Evolutionary conservation across 1,140 invertebrate species (phyloP).

Genomic region (Campodea augens): DNA sequence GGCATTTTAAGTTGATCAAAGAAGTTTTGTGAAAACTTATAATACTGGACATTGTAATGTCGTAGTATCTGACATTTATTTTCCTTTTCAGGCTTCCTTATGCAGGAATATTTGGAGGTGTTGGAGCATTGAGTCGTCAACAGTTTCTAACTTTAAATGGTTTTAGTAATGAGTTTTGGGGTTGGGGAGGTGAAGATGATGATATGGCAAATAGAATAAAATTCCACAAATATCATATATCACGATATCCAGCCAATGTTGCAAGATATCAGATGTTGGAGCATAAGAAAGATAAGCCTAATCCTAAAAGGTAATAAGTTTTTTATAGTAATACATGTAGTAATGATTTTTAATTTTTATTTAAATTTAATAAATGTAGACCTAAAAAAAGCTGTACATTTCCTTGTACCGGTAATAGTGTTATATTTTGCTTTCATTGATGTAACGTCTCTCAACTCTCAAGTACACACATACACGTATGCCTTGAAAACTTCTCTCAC

Average conservation of each 20-base stretch:
- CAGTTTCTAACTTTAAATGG: conserved; percentile 72
- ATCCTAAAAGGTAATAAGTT: conserved; percentile 72
- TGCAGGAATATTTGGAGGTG: conserved; percentile 70
- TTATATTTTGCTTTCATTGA: too few relatives aligned
- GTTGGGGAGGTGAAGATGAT: conserved; percentile 84
- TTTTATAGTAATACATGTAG: too few relatives aligned
- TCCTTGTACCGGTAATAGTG: too few relatives aligned
- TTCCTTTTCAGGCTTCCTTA: conserved; percentile 53
- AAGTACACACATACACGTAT: too few relatives aligned
- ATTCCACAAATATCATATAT: conserved; percentile 56
- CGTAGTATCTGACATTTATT: conserved; percentile 6
- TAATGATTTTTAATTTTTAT: too few relatives aligned
- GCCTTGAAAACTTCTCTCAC: too few relatives aligned
- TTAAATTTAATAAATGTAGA: too few relatives aligned
- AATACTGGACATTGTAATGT: not conserved
- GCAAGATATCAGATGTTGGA: conserved; percentile 79
- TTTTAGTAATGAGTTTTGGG: conserved; percentile 82
- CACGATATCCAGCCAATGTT: conserved; percentile 64
- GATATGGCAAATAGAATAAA: conserved; percentile 74
- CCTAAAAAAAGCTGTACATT: too few relatives aligned
- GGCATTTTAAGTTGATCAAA: not conserved
- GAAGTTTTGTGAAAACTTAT: conserved; percentile 1
- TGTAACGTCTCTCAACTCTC: too few relatives aligned
- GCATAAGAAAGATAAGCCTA: conserved; percentile 71
- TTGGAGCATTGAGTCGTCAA: conserved; percentile 58